Conservation (phyloP, 2,113 vertebrate genomes). For the Prunella himalayana region DNA sequence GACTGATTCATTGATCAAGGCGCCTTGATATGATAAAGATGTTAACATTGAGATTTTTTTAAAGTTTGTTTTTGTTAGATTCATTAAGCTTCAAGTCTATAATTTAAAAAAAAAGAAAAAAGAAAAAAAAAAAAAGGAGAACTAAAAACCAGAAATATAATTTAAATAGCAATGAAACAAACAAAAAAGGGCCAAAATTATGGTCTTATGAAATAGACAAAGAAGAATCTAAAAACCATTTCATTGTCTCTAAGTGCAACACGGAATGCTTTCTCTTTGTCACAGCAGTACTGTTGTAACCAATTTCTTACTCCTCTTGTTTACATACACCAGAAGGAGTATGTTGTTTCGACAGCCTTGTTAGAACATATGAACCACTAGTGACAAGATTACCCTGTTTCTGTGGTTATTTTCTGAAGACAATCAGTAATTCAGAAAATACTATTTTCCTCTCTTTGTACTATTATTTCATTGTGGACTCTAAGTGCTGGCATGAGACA, state of each 20-base stretch:
- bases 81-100: background rate
- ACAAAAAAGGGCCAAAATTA: background rate
- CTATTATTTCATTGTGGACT: constrained; percentile 1
- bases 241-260: background rate
- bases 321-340: background rate
- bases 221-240: background rate
- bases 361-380: constrained; percentile 23
- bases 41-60: background rate
- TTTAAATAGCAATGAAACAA: background rate
- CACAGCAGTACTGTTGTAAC: background rate
- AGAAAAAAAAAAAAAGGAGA: background rate
- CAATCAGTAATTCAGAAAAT: constrained; percentile 33
- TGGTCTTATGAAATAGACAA: background rate
- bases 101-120: background rate
- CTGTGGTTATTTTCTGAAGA: constrained; percentile 39
- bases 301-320: background rate
- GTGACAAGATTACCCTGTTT: constrained; percentile 9
- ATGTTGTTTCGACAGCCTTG: background rate
- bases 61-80: background rate
- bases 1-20: background rate
- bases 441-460: constrained; percentile 33
- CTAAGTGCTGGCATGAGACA: background rate
- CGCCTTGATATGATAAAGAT: background rate
- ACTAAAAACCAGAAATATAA: background rate
- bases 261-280: constrained; percentile 4